Evolutionary conservation across 2,113 vertebrate species (phyloP).

Genomic region (Odontophorus gujanensis): DNA sequence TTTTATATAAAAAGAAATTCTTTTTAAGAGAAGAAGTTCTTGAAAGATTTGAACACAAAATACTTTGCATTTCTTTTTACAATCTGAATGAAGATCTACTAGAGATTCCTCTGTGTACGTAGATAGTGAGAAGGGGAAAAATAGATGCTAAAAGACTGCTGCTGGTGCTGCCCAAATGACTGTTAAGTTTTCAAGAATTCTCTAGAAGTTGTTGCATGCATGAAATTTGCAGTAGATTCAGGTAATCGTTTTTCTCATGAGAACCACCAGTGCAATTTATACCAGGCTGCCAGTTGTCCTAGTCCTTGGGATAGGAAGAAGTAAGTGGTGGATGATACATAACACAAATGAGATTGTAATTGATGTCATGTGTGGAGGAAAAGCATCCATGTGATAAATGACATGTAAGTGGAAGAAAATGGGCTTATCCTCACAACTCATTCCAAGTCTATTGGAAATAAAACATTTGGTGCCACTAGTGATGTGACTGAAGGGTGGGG

Average conservation of each 20-base stretch:
- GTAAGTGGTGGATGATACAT: neutral
- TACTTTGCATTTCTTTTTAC: neutral
- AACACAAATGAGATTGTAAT: accelerated
- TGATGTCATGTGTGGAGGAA: neutral
- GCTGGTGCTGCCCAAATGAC: neutral
- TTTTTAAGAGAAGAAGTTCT: neutral
- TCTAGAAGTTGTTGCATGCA: neutral
- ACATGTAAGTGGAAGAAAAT: neutral
- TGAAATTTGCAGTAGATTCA: neutral
- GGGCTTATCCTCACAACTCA: neutral
- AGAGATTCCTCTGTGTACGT: neutral
- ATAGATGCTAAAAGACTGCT: neutral
- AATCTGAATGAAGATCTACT: neutral
- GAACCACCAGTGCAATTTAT: neutral
- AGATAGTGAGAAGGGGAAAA: neutral
- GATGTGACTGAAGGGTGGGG: neutral
- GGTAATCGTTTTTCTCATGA: neutral
- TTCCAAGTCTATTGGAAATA: neutral
- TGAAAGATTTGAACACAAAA: neutral
- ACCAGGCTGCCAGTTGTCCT: neutral
- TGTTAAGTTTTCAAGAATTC: neutral
- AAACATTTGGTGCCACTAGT: neutral
- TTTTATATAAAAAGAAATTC: neutral
- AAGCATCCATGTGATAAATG: neutral
- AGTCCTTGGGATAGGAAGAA: neutral